phyloP scores from a whole-genome alignment of 2,113 vertebrate genomes.

The Turdus rufiventris region DNA sequence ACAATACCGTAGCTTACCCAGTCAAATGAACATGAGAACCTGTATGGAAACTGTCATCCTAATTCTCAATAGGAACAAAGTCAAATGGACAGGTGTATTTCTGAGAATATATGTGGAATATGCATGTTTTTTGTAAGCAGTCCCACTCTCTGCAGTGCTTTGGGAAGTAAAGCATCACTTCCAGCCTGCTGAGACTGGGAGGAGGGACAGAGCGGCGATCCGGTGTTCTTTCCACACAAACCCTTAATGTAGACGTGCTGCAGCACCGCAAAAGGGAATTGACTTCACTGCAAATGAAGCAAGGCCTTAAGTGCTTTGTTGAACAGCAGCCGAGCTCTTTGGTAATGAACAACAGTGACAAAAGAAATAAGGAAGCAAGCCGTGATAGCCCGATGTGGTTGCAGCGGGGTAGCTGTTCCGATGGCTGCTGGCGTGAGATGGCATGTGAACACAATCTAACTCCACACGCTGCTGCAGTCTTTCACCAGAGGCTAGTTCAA shows the following conservation, averaged over 20 bases:
- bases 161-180: not conserved
- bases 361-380: conserved; percentile 32
- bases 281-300: conserved; percentile 31
- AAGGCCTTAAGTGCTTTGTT: conserved; percentile 58
- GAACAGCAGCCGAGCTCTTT: conserved; percentile 55
- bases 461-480: not conserved
- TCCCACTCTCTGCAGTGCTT: not conserved
- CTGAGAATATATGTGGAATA: not conserved
- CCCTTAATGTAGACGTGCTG: conserved; percentile 19
- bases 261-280: not conserved
- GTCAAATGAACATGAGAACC: not conserved
- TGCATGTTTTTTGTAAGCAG: not conserved
- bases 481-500: conserved; percentile 45
- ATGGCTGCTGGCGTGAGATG: not conserved
- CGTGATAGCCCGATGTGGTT: not conserved
- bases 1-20: not conserved
- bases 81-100: not conserved
- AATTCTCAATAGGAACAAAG: not conserved
- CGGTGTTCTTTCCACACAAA: not conserved
- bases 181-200: not conserved
- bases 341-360: conserved; percentile 45
- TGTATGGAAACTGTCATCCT: not conserved
- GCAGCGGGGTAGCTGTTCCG: not conserved
- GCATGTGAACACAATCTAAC: not conserved
- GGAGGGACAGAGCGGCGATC: rapidly evolving